These are phyloP conservation scores for Silurus aristotelis DNA, from an alignment of 2,797 vertebrate genomes.

Conservation along the genomic window DNA sequence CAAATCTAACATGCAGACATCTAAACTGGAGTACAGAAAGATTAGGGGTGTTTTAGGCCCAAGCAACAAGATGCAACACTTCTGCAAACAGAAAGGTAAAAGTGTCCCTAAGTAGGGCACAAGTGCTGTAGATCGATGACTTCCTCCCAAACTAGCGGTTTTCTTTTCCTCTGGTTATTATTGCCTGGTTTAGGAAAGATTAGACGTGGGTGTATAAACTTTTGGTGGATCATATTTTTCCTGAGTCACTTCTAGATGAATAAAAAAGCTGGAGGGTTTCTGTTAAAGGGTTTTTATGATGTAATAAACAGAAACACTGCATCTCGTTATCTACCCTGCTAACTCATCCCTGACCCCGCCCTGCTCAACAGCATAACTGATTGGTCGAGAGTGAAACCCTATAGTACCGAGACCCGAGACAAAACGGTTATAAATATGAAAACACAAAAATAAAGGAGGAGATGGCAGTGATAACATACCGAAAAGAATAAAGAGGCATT, in stretches of 20 bases:
- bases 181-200: not conserved
- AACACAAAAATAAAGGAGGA: constrained; percentile 77
- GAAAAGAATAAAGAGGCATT: constrained; percentile 99
- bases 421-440: constrained; percentile 58
- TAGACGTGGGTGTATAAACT: no score
- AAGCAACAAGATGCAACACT: constrained; percentile 69
- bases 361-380: not conserved
- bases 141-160: not conserved
- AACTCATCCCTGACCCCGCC: not conserved
- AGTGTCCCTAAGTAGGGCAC: not conserved
- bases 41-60: constrained; percentile 56
- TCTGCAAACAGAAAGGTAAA: not conserved
- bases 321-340: constrained; percentile 52
- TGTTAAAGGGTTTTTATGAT: not conserved
- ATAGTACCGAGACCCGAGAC: constrained; percentile 46
- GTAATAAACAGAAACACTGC: constrained; percentile 64
- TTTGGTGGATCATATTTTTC: not conserved
- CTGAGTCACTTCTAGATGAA: not conserved
- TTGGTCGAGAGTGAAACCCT: not conserved
- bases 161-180: no score
- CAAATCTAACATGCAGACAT: constrained; percentile 57
- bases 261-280: not conserved
- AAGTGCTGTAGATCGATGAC: not conserved
- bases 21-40: constrained; percentile 45
- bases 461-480: constrained; percentile 99